phyloP scores from a whole-genome alignment of 2,888 invertebrate species.

The Quadroppia sp. region DNA sequence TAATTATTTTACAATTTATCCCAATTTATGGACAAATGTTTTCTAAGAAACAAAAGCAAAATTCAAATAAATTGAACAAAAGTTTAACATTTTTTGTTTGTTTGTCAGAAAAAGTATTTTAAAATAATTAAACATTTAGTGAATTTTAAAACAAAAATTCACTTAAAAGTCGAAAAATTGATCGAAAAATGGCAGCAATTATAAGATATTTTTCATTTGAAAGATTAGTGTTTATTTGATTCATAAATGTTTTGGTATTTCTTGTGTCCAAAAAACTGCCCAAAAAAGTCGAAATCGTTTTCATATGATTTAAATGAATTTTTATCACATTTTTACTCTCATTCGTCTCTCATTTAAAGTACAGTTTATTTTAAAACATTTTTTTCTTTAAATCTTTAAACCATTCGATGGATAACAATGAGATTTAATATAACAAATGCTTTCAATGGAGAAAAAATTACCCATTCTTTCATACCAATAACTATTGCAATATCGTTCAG shows the following conservation, averaged over 20 bases:
- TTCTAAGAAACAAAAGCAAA: neutral
- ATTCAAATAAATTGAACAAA: constrained; percentile 27
- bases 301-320: neutral
- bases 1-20: too few species aligned
- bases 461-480: too few species aligned
- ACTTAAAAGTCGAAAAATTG: too few species aligned
- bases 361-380: constrained; percentile 16
- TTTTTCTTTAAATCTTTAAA: neutral
- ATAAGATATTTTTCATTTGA: neutral
- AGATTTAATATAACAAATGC: neutral
- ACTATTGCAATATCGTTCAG: too few species aligned
- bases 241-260: neutral
- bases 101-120: too few species aligned
- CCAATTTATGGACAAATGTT: too few species aligned
- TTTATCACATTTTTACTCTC: neutral
- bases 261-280: neutral
- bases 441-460: neutral
- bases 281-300: neutral
- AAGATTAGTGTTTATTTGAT: neutral
- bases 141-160: too few species aligned
- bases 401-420: constrained; percentile 15
- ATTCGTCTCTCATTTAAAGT: constrained; percentile 2
- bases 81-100: neutral
- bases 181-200: constrained; percentile 13
- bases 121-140: too few species aligned